These are phyloP conservation scores for Gambusia holbrooki DNA, from an alignment of 2,113 vertebrate genomes.

Conservation along the genomic window DNA sequence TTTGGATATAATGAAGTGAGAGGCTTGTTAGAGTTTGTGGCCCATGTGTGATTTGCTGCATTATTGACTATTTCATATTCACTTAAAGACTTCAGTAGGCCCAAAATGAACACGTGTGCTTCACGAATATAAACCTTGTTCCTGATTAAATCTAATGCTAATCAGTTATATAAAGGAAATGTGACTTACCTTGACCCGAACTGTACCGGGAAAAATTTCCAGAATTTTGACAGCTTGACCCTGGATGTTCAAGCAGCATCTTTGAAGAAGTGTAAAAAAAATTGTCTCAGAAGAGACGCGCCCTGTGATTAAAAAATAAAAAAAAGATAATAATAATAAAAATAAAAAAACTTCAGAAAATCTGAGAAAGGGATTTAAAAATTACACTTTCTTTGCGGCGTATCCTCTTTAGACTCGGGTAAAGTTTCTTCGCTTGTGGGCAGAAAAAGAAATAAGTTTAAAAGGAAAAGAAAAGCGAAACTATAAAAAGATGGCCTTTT, in stretches of 20 bases:
- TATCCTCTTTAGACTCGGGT: constrained; percentile 46
- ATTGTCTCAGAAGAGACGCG: background rate
- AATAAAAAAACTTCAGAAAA: background rate
- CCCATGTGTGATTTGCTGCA: background rate
- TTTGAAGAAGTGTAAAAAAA: constrained; percentile 22
- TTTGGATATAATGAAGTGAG: background rate
- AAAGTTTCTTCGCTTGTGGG: constrained; percentile 13
- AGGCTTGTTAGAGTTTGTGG: constrained; percentile 24
- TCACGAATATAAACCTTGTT: background rate
- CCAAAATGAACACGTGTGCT: background rate
- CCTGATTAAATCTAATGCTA: background rate
- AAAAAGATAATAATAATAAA: background rate
- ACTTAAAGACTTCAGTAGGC: constrained; percentile 11
- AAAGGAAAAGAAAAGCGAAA: constrained; percentile 4
- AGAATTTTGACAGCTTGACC: constrained; percentile 81
- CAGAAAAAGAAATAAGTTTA: background rate
- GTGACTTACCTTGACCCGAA: constrained; percentile 80
- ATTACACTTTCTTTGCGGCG: background rate
- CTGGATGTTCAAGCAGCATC: constrained; percentile 85
- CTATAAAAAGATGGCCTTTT: constrained; percentile 18
- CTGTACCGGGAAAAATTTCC: constrained; percentile 80
- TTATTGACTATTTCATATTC: constrained; percentile 33
- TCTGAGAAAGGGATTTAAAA: background rate
- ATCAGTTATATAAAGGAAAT: background rate
- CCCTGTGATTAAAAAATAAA: background rate